A percentile compares a stretch with the other conserved stretches of the same genome.
phyloP scores from a whole-genome alignment of 2,888 invertebrate genomes.

The Hypercompe scribonia region DNA sequence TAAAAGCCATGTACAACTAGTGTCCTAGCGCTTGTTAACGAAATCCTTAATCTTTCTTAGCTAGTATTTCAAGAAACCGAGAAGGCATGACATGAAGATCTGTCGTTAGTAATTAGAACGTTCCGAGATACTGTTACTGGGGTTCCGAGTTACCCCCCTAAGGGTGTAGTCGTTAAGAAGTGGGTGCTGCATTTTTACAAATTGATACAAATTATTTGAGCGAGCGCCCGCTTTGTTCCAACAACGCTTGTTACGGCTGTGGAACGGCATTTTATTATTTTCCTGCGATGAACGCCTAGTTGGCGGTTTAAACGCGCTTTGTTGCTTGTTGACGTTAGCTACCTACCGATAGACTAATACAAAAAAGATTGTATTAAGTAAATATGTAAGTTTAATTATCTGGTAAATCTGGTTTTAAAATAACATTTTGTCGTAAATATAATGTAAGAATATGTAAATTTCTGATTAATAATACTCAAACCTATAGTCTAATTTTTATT shows the following conservation, averaged over 20 bases:
- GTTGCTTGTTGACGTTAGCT: not conserved
- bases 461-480: too few relatives aligned
- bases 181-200: conserved; percentile 85
- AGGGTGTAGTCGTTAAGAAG: conserved; percentile 63
- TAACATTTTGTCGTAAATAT: too few relatives aligned
- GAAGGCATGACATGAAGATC: conserved; percentile 56
- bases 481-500: too few relatives aligned
- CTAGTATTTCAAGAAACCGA: conserved; percentile 40
- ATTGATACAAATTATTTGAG: conserved; percentile 87
- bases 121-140: conserved; percentile 60
- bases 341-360: not conserved
- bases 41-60: conserved; percentile 24
- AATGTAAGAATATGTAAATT: too few relatives aligned
- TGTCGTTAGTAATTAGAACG: conserved; percentile 77
- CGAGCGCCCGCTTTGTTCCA: conserved; percentile 85
- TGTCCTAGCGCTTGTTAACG: conserved; percentile 20
- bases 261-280: conserved; percentile 86
- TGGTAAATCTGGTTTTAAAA: too few relatives aligned
- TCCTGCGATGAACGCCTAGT: conserved; percentile 58
- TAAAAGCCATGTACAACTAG: not conserved
- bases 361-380: too few relatives aligned
- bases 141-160: conserved; percentile 56
- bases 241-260: conserved; percentile 85
- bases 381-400: too few relatives aligned
- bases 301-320: conserved; percentile 38